Evolutionary conservation across 2,888 invertebrate genomes (phyloP).

Genomic region (Palloptera scutellata): DNA sequence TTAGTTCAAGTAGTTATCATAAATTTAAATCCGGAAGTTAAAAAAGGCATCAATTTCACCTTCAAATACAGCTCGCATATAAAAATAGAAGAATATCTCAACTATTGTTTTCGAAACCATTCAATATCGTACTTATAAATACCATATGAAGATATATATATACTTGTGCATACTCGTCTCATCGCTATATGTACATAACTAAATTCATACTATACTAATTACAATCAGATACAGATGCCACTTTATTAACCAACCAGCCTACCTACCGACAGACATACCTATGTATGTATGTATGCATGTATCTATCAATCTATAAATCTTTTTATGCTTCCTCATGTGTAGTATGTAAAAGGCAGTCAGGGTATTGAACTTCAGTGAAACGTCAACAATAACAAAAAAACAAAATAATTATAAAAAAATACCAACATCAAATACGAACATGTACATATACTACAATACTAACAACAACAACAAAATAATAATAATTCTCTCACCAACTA

Average conservation of each 20-base stretch:
- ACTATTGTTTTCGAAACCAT: too few species aligned
- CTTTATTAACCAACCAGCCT: neutral
- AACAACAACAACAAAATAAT: constrained; percentile 10
- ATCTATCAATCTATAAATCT: neutral
- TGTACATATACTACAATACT: constrained; percentile 5
- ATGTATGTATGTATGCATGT: neutral
- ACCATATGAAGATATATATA: too few species aligned
- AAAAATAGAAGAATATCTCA: too few species aligned
- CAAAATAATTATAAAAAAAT: too few species aligned
- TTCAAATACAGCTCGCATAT: too few species aligned
- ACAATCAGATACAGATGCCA: constrained; percentile 19
- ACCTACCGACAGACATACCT: neutral
- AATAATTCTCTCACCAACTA: neutral
- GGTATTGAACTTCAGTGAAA: constrained; percentile 31
- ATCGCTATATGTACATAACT: neutral
- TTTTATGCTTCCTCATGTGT: neutral
- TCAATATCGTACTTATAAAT: too few species aligned
- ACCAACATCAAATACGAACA: constrained; percentile 4
- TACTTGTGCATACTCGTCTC: too few species aligned
- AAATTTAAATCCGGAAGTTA: too few species aligned
- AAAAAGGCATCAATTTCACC: too few species aligned
- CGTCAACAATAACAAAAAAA: constrained; percentile 4
- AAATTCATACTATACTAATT: constrained; percentile 9
- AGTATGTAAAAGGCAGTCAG: neutral
- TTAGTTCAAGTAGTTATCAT: too few species aligned